phyloP scores from a whole-genome alignment of 2,797 vertebrate genomes.

The Lophotriccus pileatus region DNA sequence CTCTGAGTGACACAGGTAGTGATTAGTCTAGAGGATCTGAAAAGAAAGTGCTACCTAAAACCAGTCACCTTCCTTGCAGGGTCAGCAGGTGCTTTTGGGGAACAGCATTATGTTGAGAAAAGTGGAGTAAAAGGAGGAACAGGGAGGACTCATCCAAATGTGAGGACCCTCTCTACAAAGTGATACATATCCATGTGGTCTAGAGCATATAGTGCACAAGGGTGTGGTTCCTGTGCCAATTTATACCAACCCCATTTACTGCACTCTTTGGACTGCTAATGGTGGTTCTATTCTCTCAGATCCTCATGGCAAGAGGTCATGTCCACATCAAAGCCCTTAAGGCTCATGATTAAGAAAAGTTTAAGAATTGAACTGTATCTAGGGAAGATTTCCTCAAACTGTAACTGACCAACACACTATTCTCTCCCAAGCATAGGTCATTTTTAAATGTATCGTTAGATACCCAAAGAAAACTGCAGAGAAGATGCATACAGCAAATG shows the following conservation, averaged over 20 bases:
- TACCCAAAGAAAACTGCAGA: neutral
- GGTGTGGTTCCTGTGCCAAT: neutral
- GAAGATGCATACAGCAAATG: neutral
- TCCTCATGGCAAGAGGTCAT: neutral
- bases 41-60: neutral
- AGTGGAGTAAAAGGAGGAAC: neutral
- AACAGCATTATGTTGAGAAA: neutral
- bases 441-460: neutral
- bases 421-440: neutral
- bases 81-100: neutral
- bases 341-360: neutral
- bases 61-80: neutral
- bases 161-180: neutral
- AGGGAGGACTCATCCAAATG: neutral
- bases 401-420: neutral
- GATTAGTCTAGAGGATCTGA: neutral
- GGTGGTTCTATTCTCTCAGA: neutral
- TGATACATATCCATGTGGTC: rapidly evolving
- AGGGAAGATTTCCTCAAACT: neutral
- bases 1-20: neutral
- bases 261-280: neutral
- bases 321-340: neutral
- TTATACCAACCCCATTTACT: neutral
- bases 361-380: neutral
- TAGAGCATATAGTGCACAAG: neutral